A percentile compares a stretch with the other conserved stretches of the same genome.
Conservation (phyloP, 2,113 vertebrate genomes). For the Solea solea region DNA sequence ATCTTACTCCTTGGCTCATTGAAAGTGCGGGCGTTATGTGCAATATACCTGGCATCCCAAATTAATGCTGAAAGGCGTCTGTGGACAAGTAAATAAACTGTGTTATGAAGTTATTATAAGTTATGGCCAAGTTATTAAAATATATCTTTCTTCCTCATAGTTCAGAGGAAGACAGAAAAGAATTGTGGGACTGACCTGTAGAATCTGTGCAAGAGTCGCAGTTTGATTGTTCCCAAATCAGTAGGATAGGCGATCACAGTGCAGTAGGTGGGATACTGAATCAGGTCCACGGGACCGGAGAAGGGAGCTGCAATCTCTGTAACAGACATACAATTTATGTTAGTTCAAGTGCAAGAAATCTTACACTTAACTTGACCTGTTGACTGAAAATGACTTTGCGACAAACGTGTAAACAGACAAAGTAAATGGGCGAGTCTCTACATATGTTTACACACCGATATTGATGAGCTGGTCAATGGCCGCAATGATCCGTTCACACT, state of each 20-base stretch:
- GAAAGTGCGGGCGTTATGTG: conserved; percentile 94
- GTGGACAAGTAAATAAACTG: conserved; percentile 38
- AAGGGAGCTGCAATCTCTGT: conserved; percentile 93
- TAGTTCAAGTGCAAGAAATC: neutral
- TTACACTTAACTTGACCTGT: neutral
- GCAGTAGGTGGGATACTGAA: conserved; percentile 94
- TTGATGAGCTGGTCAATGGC: conserved; percentile 92
- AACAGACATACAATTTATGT: conserved; percentile 20
- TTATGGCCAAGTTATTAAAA: neutral
- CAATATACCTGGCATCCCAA: conserved; percentile 95
- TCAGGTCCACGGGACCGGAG: conserved; percentile 91
- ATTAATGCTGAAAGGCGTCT: conserved; percentile 94
- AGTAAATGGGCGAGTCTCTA: neutral
- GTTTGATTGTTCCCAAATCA: conserved; percentile 92
- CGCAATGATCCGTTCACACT: conserved; percentile 88
- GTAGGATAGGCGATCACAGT: conserved; percentile 94
- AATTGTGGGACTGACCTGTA: conserved; percentile 86
- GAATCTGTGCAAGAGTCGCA: conserved; percentile 89
- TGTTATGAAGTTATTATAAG: too few relatives aligned
- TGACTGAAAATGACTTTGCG: neutral
- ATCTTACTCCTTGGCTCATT: conserved; percentile 97
- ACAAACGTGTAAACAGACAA: neutral
- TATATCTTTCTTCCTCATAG: neutral
- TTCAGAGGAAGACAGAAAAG: neutral
- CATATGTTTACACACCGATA: conserved; percentile 81